phyloP scores from a whole-genome alignment of 2,888 invertebrate species.

The Sarcophaga carnaria region DNA sequence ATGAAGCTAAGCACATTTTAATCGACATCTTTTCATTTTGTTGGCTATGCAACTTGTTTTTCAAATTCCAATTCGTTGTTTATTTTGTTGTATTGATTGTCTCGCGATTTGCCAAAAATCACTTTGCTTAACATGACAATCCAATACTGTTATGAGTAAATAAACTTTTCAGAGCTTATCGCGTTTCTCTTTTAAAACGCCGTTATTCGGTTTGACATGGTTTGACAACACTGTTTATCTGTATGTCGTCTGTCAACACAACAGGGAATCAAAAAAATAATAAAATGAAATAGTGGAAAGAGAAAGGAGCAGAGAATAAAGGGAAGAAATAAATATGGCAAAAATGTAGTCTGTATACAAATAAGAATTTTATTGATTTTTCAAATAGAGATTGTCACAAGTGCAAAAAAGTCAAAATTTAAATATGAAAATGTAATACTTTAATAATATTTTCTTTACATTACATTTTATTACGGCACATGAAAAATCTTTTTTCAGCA shows the following conservation, averaged over 20 bases:
- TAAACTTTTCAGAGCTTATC: too few species aligned
- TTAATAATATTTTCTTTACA: not conserved
- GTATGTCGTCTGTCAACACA: constrained; percentile 2
- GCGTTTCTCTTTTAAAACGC: too few species aligned
- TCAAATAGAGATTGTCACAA: constrained; percentile 34
- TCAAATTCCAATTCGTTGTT: too few species aligned
- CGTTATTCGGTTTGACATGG: not conserved
- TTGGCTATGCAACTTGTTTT: too few species aligned
- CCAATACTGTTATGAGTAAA: too few species aligned
- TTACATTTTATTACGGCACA: not conserved
- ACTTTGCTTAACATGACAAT: too few species aligned
- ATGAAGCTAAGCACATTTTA: too few species aligned
- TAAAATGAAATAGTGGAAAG: not conserved
- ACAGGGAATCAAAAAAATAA: constrained; percentile 39
- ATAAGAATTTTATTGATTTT: constrained; percentile 66
- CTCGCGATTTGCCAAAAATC: too few species aligned
- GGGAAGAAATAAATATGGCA: constrained; percentile 40
- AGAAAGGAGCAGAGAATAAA: not conserved
- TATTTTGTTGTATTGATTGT: too few species aligned
- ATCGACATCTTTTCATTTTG: too few species aligned
- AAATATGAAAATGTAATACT: not conserved
- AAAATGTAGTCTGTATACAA: constrained; percentile 50
- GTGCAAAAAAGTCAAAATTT: not conserved
- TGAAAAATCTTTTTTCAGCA: not conserved
- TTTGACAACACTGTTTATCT: constrained; percentile 22